These are phyloP conservation scores for Copsychus sechellarum DNA, from an alignment of 2,113 vertebrate genomes.

Conservation along the genomic window DNA sequence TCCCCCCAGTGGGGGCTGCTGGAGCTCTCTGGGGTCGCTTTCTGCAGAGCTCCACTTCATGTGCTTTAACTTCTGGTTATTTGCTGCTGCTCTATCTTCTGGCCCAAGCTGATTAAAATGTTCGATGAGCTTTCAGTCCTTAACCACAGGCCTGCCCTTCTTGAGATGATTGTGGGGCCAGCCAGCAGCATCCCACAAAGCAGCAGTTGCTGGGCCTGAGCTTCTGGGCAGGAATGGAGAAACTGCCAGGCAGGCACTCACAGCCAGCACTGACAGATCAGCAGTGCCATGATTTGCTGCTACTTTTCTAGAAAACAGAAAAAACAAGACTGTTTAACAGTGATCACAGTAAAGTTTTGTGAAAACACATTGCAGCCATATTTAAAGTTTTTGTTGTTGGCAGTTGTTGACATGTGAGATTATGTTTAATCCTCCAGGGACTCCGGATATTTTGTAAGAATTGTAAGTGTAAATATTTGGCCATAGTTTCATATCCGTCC, in stretches of 20 bases:
- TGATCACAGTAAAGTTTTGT: neutral
- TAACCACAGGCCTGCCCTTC: neutral
- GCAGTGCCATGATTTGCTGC: neutral
- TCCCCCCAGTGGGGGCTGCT: neutral
- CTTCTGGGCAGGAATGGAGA: neutral
- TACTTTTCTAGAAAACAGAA: neutral
- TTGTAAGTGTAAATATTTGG: constrained; percentile 66
- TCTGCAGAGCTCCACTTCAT: rapidly evolving
- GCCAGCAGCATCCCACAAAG: neutral
- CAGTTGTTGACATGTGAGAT: constrained; percentile 62
- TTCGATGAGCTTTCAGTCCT: neutral
- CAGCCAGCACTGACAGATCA: neutral
- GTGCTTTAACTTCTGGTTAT: neutral
- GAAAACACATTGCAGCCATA: constrained; percentile 8
- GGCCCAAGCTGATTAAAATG: neutral
- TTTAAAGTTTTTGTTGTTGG: constrained; percentile 31
- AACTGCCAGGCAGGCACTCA: neutral
- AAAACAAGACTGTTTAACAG: neutral
- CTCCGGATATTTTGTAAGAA: constrained; percentile 63
- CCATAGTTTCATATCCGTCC: constrained; percentile 39
- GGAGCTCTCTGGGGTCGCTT: neutral
- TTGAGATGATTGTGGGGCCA: rapidly evolving
- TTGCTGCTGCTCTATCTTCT: neutral
- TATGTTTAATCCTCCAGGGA: constrained; percentile 51
- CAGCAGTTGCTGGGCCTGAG: neutral